These are phyloP conservation scores for Podargus strigoides DNA, from an alignment of 2,797 vertebrate species.

Conservation along the genomic window DNA sequence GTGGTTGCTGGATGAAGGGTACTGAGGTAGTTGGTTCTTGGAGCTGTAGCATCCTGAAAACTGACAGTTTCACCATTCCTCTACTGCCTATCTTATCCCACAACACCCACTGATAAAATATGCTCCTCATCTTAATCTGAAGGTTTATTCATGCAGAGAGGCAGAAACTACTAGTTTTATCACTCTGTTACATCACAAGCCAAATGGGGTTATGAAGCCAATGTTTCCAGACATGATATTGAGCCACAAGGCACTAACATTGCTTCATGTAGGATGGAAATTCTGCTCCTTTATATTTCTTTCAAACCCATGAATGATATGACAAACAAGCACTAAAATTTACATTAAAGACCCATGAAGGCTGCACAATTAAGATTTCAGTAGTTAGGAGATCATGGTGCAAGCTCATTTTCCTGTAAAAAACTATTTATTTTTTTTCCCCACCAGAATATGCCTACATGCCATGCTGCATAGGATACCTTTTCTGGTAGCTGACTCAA, in stretches of 20 bases:
- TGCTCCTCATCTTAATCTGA: not conserved
- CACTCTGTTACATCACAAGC: not conserved
- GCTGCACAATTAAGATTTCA: not conserved
- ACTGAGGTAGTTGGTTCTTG: not conserved
- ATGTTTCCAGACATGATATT: not conserved
- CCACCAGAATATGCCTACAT: not conserved
- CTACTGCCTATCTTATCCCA: not conserved
- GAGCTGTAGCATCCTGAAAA: not conserved
- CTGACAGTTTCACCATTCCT: not conserved
- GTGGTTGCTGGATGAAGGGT: not conserved
- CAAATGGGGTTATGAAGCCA: not conserved
- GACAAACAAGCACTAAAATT: not conserved
- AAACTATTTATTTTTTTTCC: not conserved
- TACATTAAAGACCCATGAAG: not conserved
- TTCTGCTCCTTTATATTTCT: not conserved
- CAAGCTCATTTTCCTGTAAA: not conserved
- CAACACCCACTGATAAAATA: not conserved
- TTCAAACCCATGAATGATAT: not conserved
- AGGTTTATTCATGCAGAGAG: not conserved
- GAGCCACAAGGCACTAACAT: not conserved
- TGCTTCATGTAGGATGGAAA: not conserved
- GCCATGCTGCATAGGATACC: not conserved
- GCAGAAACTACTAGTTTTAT: not conserved
- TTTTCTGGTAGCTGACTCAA: not conserved
- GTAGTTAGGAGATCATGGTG: not conserved